Evolutionary conservation across 2,888 invertebrate genomes (phyloP).

Genomic region (Blera fallax): DNA sequence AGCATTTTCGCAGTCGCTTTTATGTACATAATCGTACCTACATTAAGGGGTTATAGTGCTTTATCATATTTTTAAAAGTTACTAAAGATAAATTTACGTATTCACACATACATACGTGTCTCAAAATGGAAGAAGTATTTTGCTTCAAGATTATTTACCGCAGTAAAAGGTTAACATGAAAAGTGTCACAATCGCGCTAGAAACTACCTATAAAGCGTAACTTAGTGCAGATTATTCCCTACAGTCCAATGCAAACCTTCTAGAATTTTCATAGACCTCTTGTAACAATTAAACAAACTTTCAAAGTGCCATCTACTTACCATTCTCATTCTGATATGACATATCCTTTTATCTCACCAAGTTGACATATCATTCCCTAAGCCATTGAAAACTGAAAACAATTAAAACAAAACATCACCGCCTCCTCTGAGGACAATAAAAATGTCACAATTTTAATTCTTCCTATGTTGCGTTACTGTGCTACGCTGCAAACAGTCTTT

Average conservation of each 20-base stretch:
- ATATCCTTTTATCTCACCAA: constrained; percentile 44
- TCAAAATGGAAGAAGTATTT: too few relatives aligned
- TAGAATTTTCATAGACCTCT: not conserved
- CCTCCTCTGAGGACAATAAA: constrained; percentile 52
- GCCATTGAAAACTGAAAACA: constrained; percentile 16
- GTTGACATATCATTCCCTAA: constrained; percentile 36
- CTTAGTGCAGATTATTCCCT: not conserved
- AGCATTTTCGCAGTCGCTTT: too few relatives aligned
- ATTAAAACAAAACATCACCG: constrained; percentile 29
- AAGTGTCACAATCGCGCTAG: too few relatives aligned
- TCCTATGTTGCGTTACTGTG: not conserved
- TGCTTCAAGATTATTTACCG: too few relatives aligned
- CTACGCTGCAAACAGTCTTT: not conserved
- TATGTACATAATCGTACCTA: too few relatives aligned
- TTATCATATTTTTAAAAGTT: too few relatives aligned
- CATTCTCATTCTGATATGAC: constrained; percentile 24
- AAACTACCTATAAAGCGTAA: not conserved
- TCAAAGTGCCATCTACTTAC: not conserved
- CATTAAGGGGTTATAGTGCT: too few relatives aligned
- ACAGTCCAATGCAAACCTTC: not conserved
- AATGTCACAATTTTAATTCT: constrained; percentile 46
- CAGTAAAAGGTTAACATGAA: too few relatives aligned
- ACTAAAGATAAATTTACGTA: too few relatives aligned
- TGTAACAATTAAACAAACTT: not conserved
- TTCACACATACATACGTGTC: too few relatives aligned